Evolutionary conservation across 2,797 vertebrate genomes (phyloP), one percentile per base, ranked within the genome.

Genomic region (Acanthiza pusilla): DNA sequence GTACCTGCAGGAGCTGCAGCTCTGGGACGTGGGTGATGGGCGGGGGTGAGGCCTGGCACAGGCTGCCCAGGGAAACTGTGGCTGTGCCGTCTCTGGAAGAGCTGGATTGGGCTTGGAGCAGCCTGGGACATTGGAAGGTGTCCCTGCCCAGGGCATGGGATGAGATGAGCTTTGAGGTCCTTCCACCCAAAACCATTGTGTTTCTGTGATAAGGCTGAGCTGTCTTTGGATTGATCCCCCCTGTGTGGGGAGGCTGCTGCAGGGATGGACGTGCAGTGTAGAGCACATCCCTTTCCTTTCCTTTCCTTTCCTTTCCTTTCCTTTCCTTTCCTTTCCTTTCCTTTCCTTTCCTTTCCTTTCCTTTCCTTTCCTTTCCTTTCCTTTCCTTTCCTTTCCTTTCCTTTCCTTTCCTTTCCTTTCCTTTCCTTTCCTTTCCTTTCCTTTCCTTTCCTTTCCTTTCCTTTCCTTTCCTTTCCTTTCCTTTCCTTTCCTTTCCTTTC

Each of bases 221-320:
- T 65, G 26, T 10, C 22, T 38, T 36, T 17, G 34, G 38, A 4
- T 51, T 72, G n/a, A 17, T 21, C 66, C 67, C 34, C 16, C 36
- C 43, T 65, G 53, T 8, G 14, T 68, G 51, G 0, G 0, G 54
- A 86, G 27, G 26, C 17, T 71, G 42, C 70, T 0, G 2, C 36
- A 21, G 63, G 36, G 36, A 1, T 57, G 51, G 76, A 67, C 1
- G 42, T 67, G 67, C 78, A 32, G 38, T 22, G 81, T 57, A 17
- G 58, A 58, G 54, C 47, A 26, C 62, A n/a, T 61, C 0, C 57
- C 79, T 73, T 43, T 9, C 77, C 17, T 4, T 57, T 32, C 8
- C 36, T 32, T 80, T 50, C 22, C 1, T 48, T 79, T 11, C 11
- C 8, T 58, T 30, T 5, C 38, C 8, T 32, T 5, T n/a, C 16